Conservation (phyloP, 2,113 vertebrate species). For the Ardeotis arabs region DNA sequence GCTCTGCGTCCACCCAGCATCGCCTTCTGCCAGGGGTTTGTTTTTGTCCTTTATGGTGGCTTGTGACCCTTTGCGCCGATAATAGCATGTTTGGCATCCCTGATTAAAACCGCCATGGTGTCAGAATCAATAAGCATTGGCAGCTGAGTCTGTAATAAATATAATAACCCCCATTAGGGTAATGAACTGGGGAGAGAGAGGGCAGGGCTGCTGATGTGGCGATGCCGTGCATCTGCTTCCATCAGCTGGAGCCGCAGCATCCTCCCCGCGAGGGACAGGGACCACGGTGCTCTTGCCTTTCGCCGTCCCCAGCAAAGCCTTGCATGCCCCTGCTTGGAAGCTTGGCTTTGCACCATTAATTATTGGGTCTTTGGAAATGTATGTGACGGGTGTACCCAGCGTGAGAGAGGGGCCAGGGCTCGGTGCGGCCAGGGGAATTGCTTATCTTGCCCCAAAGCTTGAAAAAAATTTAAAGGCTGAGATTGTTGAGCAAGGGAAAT, state of each 20-base stretch:
- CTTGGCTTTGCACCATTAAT: background rate
- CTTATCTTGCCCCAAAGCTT: background rate
- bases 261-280: background rate
- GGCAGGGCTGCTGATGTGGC: background rate
- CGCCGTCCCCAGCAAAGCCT: background rate
- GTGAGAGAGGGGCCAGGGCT: background rate
- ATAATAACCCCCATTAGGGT: slow-evolving; percentile 55
- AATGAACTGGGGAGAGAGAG: background rate
- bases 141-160: slow-evolving; percentile 35
- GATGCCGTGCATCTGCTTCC: slow-evolving; percentile 6
- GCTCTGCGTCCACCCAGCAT: background rate
- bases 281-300: accelerated
- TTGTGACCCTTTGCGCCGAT: background rate
- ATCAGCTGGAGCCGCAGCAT: background rate
- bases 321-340: background rate
- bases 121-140: slow-evolving; percentile 41
- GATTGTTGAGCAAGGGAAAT: background rate
- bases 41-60: background rate
- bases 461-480: background rate
- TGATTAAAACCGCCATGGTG: slow-evolving; percentile 4
- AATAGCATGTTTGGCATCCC: background rate
- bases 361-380: background rate
- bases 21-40: background rate
- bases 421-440: background rate
- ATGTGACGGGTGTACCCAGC: accelerated